Evolutionary conservation across 2,797 vertebrate species (phyloP), one percentile per base, ranked within the genome.

Genomic region (Morelia viridis): DNA sequence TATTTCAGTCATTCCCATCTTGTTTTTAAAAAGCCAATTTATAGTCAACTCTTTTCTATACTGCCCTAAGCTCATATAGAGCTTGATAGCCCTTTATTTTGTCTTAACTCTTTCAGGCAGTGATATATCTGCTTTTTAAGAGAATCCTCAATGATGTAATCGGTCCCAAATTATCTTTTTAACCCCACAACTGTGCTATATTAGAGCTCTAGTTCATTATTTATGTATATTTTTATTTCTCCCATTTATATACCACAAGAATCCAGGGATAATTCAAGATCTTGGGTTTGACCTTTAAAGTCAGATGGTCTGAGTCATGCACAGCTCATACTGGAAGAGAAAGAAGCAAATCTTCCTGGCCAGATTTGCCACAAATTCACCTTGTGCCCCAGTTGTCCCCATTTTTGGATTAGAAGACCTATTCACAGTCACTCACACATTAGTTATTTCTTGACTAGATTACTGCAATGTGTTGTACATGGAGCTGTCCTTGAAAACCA

Each of bases 1-100:
- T 35, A 65, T n/a, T 93, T 91, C 88, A 50, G 15, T 28, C 89
- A 12, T 89, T 94, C 85, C 12, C 68, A 7, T 15, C 2, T 57
- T 62, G 26, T 84, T 85, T 22, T 84, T 6, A 94, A 94, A 93
- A 1, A 10, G 22, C 92, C 71, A 4, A 62, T 56, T 26, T 85
- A 56, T 85, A 56, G 4, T 84, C 19, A 35, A 80, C 28, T 26
- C 68, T 61, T 61, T 50, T 22, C 5, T 61, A 62, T 31, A 35
- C 13, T 53, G 24, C 57, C 58, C 28, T 58, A 46, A 83, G 56
- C 31, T 60, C 4, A 15, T 4, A 56, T 24, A 64, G 80, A n/a
- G 6, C 19, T 57, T 65, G 3, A 31, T 35, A 50, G 1, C 41
- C 13, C 26, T 76, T 71, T 76, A 76, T 86, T 86, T 35, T 57